Evolutionary conservation across 2,888 invertebrate genomes (phyloP).

Genomic region (Aspidiotus destructor): DNA sequence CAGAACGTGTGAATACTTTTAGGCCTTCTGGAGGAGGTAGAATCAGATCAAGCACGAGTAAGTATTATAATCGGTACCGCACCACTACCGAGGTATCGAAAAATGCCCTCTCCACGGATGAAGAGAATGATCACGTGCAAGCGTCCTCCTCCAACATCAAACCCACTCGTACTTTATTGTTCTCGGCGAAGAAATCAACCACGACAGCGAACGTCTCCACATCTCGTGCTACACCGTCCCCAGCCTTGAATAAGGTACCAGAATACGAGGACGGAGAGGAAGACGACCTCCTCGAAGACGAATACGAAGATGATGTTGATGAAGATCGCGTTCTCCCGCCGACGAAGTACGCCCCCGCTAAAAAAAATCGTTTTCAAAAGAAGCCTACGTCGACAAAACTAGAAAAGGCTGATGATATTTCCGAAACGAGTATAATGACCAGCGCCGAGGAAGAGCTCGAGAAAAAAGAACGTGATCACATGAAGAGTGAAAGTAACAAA

Average conservation of each 20-base stretch:
- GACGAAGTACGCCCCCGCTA: slow-evolving; percentile 40
- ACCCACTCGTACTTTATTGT: slow-evolving; percentile 35
- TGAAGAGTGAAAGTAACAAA: background rate
- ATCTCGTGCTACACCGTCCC: slow-evolving; percentile 34
- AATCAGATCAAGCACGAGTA: slow-evolving; percentile 38
- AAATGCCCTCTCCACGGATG: slow-evolving; percentile 33
- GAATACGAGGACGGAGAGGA: slow-evolving; percentile 30
- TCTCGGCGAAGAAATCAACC: slow-evolving; percentile 38
- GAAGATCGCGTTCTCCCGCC: slow-evolving; percentile 20
- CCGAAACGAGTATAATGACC: slow-evolving; percentile 22
- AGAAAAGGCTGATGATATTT: slow-evolving; percentile 23
- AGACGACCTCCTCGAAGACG: slow-evolving; percentile 27
- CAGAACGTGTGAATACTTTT: slow-evolving; percentile 35
- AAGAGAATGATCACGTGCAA: slow-evolving; percentile 24
- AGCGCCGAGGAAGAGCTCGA: slow-evolving; percentile 22
- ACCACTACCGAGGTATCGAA: slow-evolving; percentile 37
- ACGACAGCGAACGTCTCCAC: slow-evolving; percentile 14
- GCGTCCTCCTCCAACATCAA: slow-evolving; percentile 36
- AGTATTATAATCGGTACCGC: slow-evolving; percentile 39
- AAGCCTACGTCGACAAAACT: slow-evolving; percentile 13
- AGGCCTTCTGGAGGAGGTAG: slow-evolving; percentile 29
- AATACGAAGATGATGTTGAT: slow-evolving; percentile 28
- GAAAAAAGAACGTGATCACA: slow-evolving; percentile 3
- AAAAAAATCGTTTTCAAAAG: background rate
- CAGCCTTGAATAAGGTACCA: slow-evolving; percentile 29